A percentile compares a stretch with the other conserved stretches of the same genome.
Conservation (phyloP, 1,140 invertebrate genomes). For the Pogonomyrmex californicus region DNA sequence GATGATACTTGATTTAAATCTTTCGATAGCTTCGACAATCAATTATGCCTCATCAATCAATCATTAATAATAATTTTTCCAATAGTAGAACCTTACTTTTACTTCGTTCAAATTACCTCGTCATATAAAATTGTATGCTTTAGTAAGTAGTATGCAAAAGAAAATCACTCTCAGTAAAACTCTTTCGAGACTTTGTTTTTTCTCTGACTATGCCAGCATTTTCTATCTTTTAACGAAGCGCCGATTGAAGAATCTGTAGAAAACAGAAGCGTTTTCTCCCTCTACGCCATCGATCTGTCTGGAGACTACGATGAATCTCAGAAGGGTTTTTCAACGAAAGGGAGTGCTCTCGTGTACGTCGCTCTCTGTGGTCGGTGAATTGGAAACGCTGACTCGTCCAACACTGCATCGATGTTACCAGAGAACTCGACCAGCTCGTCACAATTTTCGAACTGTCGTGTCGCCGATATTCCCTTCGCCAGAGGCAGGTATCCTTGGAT, state of each 20-base stretch:
- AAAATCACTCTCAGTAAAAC: not conserved
- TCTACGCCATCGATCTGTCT: not conserved
- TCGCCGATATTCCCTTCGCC: not conserved
- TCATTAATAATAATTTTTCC: not conserved
- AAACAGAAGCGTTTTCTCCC: not conserved
- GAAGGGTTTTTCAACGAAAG: not conserved
- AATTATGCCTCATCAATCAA: not conserved
- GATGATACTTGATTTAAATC: too few relatives aligned
- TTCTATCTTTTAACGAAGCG: not conserved
- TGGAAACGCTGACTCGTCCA: slow-evolving; percentile 60
- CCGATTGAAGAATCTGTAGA: not conserved
- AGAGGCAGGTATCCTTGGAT: not conserved
- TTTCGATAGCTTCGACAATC: too few relatives aligned
- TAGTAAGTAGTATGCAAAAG: not conserved
- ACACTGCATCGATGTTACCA: slow-evolving; percentile 64
- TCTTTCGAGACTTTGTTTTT: not conserved
- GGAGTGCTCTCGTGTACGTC: not conserved
- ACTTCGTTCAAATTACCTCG: not conserved
- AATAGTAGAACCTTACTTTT: not conserved
- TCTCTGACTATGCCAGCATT: not conserved
- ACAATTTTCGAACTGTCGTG: slow-evolving; percentile 34
- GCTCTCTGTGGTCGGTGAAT: slow-evolving; percentile 44
- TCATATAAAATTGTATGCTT: not conserved
- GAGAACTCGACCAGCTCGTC: slow-evolving; percentile 37
- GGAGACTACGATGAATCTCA: not conserved